A percentile compares a stretch with the other conserved stretches of the same genome.
These are phyloP conservation scores for Xestia sexstrigata DNA, from an alignment of 2,888 invertebrate genomes.

Conservation along the genomic window DNA sequence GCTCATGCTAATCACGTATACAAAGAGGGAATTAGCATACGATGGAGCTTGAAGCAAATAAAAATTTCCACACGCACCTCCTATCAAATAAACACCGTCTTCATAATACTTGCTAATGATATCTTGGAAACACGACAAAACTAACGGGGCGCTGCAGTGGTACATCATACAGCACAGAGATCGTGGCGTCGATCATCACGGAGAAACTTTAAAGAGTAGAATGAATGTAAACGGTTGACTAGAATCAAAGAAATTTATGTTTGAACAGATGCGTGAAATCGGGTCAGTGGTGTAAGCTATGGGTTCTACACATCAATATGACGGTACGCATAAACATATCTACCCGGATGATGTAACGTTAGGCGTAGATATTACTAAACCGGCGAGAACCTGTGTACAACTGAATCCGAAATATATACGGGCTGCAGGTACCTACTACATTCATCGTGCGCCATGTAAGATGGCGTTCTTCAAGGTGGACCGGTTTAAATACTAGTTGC, in stretches of 20 bases:
- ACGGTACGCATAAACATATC: constrained; percentile 83
- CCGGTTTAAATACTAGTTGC: constrained; percentile 79
- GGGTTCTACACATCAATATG: constrained; percentile 82
- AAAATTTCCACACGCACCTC: constrained; percentile 72
- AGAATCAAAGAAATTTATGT: constrained; percentile 79
- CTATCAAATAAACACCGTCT: constrained; percentile 65
- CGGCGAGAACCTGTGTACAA: constrained; percentile 72
- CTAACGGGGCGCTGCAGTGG: constrained; percentile 53
- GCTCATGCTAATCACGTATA: constrained; percentile 85
- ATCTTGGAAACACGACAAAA: constrained; percentile 64
- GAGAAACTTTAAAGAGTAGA: constrained; percentile 64
- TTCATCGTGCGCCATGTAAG: constrained; percentile 75
- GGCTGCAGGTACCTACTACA: constrained; percentile 75
- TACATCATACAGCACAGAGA: constrained; percentile 42
- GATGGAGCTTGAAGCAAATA: constrained; percentile 72
- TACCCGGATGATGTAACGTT: constrained; percentile 81
- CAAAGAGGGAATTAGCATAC: constrained; percentile 84
- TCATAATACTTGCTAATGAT: constrained; percentile 70
- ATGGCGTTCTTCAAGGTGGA: constrained; percentile 83
- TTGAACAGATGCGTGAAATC: constrained; percentile 83
- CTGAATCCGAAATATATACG: constrained; percentile 79
- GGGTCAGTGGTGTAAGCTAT: constrained; percentile 87
- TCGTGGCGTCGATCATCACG: constrained; percentile 59
- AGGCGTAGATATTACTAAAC: constrained; percentile 82
- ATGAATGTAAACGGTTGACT: constrained; percentile 65